Evolutionary conservation across 2,113 vertebrate species (phyloP).

Genomic region (Glaucomys volans): DNA sequence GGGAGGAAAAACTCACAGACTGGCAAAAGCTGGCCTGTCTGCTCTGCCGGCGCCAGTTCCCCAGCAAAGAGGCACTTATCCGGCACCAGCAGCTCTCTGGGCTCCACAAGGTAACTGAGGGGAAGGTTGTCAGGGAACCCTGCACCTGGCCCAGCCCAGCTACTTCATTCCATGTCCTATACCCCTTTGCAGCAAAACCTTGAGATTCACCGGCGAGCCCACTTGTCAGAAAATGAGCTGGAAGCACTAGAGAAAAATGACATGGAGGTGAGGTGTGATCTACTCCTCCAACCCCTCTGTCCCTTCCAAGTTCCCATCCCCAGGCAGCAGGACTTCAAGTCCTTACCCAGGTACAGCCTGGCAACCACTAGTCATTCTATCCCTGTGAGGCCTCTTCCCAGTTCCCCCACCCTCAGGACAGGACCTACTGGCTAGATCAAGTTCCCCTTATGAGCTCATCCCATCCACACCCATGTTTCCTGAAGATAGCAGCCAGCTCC

Average conservation of each 20-base stretch:
- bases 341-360: not conserved
- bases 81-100: slow-evolving; percentile 95
- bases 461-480: not conserved
- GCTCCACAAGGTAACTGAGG: slow-evolving; percentile 91
- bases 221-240: slow-evolving; percentile 85
- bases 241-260: slow-evolving; percentile 87
- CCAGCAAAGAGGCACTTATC: slow-evolving; percentile 94
- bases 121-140: not conserved
- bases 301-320: not conserved
- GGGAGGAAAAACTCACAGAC: slow-evolving; percentile 91
- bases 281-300: not conserved
- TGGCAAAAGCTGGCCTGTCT: slow-evolving; percentile 95
- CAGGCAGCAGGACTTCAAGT: not conserved
- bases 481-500: not conserved
- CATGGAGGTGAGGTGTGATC: slow-evolving; percentile 87
- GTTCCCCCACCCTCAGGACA: not conserved
- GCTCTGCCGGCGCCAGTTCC: slow-evolving; percentile 94
- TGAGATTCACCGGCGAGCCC: slow-evolving; percentile 90
- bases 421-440: not conserved
- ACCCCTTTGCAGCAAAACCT: slow-evolving; percentile 91
- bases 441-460: not conserved
- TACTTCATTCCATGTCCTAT: not conserved
- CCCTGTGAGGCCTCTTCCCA: not conserved
- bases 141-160: not conserved
- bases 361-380: not conserved